Conservation (phyloP, 37 sponge, comb jelly and placozoan genomes). For the Aphrocallistes beatrix region DNA sequence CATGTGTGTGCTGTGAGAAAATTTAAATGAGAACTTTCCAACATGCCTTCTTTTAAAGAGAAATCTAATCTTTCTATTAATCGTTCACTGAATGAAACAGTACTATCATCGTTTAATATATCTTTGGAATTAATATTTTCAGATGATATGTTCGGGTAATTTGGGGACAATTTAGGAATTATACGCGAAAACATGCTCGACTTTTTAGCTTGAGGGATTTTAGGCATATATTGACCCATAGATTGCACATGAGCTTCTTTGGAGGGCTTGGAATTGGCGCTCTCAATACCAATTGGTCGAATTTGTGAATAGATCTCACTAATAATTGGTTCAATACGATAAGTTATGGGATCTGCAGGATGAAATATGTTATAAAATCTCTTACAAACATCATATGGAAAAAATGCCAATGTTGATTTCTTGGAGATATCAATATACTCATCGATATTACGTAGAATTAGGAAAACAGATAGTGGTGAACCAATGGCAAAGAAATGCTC, state of each 20-base stretch:
- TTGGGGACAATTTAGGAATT: neutral
- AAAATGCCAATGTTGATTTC: constrained; percentile 29
- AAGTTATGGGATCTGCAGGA: constrained; percentile 78
- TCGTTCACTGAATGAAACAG: constrained; percentile 21
- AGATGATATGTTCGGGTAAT: neutral
- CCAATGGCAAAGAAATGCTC: constrained; percentile 82
- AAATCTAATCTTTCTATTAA: constrained; percentile 68
- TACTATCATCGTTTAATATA: neutral
- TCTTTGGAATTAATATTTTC: neutral
- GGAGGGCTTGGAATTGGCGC: constrained; percentile 36
- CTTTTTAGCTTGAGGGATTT: neutral
- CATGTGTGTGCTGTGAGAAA: constrained; percentile 61
- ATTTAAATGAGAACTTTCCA: constrained; percentile 57
- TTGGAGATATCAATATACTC: constrained; percentile 28
- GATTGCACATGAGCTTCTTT: constrained; percentile 37
- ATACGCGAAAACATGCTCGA: neutral
- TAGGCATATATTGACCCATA: constrained; percentile 26
- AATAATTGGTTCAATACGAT: constrained; percentile 73
- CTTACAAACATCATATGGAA: constrained; percentile 64
- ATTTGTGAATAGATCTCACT: constrained; percentile 44
- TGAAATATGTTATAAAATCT: constrained; percentile 76
- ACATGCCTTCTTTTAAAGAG: constrained; percentile 45
- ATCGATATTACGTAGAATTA: constrained; percentile 55
- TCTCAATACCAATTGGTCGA: constrained; percentile 55
- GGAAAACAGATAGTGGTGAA: constrained; percentile 68